Base-by-base conservation (phyloP, 2,888 invertebrate species). In the Meloe dianella region DNA sequence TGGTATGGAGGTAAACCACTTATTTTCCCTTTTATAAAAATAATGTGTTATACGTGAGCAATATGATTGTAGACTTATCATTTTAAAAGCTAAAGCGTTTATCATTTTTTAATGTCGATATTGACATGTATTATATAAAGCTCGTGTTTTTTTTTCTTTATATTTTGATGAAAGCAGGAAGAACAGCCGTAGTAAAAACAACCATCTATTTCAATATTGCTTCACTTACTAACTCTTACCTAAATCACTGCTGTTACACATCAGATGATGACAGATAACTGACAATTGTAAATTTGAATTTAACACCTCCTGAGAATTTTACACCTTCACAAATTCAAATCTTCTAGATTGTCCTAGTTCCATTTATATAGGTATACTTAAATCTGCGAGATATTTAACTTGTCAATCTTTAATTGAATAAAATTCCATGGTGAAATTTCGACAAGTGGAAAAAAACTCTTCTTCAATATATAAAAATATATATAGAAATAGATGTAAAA, bases 1-100 rank as follows among this genome's bases (percentile, higher is more conserved):
- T 61, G 60, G 65, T 63, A 57, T 61, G 68, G 29, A 69, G 69
- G 64, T 69, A 67, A 69, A 67, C 69, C 69, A 69, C 69, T 69
- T 69, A 64, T 61, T 60, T 69, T 32, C 64, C 9, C n/a, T 20
- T 47, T 20, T 47, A 22, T 9, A 47, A 62, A 64, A 69, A 69
- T 64, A 69, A 69, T 62, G 61, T 47, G 61, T 47, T 47, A 47
- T 67, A 67, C 69, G 69, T 66, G 66, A 63, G 65, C 69, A 62
- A 69, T 67, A 64, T 63, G 69, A 66, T 62, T 62, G 61, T 47
- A 41, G 63, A 35, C 68, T 67, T 69, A 67, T 69, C 61, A 61
- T 59, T 59, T 67, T 67, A 68, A 68, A 68, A 65, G 68, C 68
- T 29, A 47, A 60, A 51, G 47, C 68, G 65, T 68, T 68, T 65